Conservation (phyloP, 2,888 invertebrate species). For the Hirudinaria manillensis region DNA sequence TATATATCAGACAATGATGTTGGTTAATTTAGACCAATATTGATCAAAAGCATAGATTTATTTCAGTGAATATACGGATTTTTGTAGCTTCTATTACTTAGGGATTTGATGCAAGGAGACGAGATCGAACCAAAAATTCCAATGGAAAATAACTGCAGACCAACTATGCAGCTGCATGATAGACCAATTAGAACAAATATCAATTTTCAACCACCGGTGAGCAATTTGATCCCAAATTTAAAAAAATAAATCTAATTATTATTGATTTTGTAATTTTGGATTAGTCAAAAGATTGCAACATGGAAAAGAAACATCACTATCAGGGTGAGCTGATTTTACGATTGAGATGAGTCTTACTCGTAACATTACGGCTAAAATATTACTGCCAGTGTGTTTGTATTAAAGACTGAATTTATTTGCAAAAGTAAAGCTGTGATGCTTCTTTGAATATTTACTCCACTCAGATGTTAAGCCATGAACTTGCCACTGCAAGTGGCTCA, state of each 20-base stretch:
- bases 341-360: too few species aligned
- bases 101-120: constrained; percentile 43
- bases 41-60: neutral
- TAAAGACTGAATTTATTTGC: too few species aligned
- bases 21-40: constrained; percentile 45
- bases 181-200: constrained; percentile 48
- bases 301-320: constrained; percentile 28
- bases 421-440: too few species aligned
- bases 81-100: constrained; percentile 24
- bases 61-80: neutral
- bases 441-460: too few species aligned
- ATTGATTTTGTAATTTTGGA: neutral
- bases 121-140: constrained; percentile 41
- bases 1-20: constrained; percentile 94
- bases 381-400: too few species aligned
- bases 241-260: neutral
- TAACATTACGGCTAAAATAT: too few species aligned
- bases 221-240: neutral
- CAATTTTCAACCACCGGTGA: constrained; percentile 40
- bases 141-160: constrained; percentile 47
- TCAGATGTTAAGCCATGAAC: too few species aligned
- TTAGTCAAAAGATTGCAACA: constrained; percentile 24
- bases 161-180: constrained; percentile 45
- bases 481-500: too few species aligned
- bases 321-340: constrained; percentile 13